Evolutionary conservation across 2,888 invertebrate species (phyloP), one percentile per base, ranked within the genome.

Genomic region (Harmothoe impar): DNA sequence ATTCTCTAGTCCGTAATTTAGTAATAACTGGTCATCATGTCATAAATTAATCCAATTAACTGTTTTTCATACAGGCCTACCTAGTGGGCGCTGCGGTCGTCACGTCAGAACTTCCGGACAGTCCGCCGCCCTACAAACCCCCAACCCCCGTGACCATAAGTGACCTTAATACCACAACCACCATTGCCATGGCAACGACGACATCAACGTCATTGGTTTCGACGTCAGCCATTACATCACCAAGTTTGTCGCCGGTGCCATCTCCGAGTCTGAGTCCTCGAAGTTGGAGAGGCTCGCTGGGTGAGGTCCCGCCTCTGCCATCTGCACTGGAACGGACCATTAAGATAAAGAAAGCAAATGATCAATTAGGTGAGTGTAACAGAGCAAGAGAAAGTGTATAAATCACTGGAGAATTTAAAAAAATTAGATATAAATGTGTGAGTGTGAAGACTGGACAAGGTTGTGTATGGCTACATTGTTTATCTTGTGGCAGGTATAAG

Each of bases 281-380:
- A 62, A 92, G n/a, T n/a, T 43, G 84, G 89, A 33, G 90, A n/a
- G 33, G 88, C 17, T 62, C 88, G 5, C 20, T 84, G 29, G 78
- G 90, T 3, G 88, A 89, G 52, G 81, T 89, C 20, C 88, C 90
- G 33, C 95, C 96, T 81, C 95, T 97, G 56, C 97, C 97, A 0
- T 92, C 96, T 1, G 96, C 96, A 25, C 95, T 97, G 35, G 97
- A 97, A 94, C 94, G 96, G 92, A 96, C 96, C 92, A 96, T 97
- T 91, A 96, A 96, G 93, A 95, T 97, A 43, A 96, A 96, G 91
- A 97, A 97, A 94, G 97, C 96, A 91, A 95, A 96, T 72, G 96
- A 96, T 89, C 96, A 96, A 35, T 94, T 97, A 90, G 97, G 97
- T 97, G 94, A 94, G 95, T 91, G 17, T 20, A n/a, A 62, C 43